Base-by-base conservation (phyloP, 2,113 vertebrate species). In the Ranitomeya imitator region DNA sequence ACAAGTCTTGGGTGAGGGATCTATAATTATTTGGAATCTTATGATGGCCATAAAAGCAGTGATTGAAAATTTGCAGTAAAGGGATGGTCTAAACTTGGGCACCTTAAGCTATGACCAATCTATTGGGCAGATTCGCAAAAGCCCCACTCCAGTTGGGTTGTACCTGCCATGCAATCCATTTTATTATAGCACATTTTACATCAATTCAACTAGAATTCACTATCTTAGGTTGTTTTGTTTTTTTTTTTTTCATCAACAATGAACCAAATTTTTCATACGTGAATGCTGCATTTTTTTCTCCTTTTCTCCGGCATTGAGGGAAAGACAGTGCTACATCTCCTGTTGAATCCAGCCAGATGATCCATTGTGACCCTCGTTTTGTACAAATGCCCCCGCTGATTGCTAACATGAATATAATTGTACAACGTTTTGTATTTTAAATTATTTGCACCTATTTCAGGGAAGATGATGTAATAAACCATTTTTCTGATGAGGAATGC, bases 391-490 rank as follows among this genome's bases (percentile, higher is more conserved):
- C 51, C 14, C 85, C 71, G 54, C 67, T 85, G 60, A 60, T 74
- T 74, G 63, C 76, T 76, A 45, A 19, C 83, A 3, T 74, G 26
- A 74, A 74, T 85, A n/a, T 74, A 57, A 85, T 60, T 76, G 59
- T 55, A 37, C 63, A 83, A 52, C n/a, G 37, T 86, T 86, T 86
- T 86, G 23, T 86, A 65, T 77, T 86, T 86, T 86, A 86, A 86
- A 86, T 86, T 86, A 86, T 86, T 86, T 86, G 71, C 45, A 86
- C 31, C 51, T 59, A 85, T 60, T 86, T 86, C 85, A 45, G 21
- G 57, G 59, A 78, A 86, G 37, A 78, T 86, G 57, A 77, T 15
- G 69, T 37, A 85, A 85, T 85, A 85, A 85, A 85, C 6, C 69
- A 57, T 60, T 76, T 60, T 85, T 73, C 52, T 74, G 52, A 73